Conservation (phyloP, 2,113 vertebrate genomes). For the Xerus inauris region DNA sequence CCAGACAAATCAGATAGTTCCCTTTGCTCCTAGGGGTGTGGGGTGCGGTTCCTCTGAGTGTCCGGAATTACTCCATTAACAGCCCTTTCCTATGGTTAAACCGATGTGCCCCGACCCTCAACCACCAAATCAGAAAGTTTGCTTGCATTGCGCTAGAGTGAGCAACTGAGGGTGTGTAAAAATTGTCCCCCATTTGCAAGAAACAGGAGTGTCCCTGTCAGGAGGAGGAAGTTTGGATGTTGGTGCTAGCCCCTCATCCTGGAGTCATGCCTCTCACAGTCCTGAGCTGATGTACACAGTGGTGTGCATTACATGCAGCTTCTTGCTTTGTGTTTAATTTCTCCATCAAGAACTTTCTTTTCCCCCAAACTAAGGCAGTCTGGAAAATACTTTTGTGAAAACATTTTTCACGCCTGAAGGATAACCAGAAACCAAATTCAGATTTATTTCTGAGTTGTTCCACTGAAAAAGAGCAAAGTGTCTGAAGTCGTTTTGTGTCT, state of each 20-base stretch:
- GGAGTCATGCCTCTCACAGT: neutral
- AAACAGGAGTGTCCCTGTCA: conserved; percentile 15
- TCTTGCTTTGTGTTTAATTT: conserved; percentile 33
- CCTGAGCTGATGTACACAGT: conserved; percentile 9
- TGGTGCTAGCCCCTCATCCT: neutral
- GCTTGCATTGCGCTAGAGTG: neutral
- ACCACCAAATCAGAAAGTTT: conserved; percentile 69
- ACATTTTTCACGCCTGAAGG: conserved; percentile 60
- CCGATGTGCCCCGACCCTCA: conserved; percentile 42
- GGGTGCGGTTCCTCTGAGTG: neutral
- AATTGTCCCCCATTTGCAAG: neutral
- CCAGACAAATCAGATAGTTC: conserved; percentile 53
- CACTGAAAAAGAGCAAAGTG: conserved; percentile 37
- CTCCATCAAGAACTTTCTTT: neutral
- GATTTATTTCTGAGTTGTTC: conserved; percentile 53
- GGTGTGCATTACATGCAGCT: conserved; percentile 23
- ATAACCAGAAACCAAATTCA: conserved; percentile 68
- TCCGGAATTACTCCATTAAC: neutral
- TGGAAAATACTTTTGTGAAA: conserved; percentile 62
- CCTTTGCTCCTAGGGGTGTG: conserved; percentile 29
- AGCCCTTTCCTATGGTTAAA: neutral
- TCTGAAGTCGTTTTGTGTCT: conserved; percentile 27
- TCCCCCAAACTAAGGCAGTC: neutral
- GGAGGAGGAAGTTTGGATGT: neutral
- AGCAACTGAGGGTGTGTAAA: conserved; percentile 6